A percentile compares a stretch with the other conserved stretches of the same genome.
Conservation (phyloP, 2,797 vertebrate genomes). For the Graptemys geographica region DNA sequence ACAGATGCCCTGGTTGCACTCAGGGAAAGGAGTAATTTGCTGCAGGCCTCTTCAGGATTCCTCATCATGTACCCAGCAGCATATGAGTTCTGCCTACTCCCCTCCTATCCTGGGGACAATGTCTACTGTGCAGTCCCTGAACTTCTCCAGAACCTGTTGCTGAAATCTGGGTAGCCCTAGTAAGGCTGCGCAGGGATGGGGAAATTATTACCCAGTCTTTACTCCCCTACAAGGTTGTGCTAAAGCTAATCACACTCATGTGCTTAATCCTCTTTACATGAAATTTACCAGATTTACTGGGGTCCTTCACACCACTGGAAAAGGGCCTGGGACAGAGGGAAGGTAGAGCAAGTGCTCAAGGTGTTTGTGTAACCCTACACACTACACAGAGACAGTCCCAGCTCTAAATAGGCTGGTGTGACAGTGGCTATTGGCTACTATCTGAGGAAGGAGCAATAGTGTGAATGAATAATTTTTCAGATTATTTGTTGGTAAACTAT, state of each 20-base stretch:
- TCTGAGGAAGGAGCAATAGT: background rate
- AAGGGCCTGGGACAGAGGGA: background rate
- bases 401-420: background rate
- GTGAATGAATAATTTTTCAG: constrained; percentile 2
- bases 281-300: background rate
- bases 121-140: fast-evolving
- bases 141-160: background rate
- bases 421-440: background rate
- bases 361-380: fast-evolving
- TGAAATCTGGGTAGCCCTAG: background rate
- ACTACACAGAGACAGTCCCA: background rate
- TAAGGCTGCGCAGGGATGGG: background rate
- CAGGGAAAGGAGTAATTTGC: background rate
- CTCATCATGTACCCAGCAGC: fast-evolving
- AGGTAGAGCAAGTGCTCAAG: background rate
- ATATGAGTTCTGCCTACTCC: background rate
- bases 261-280: background rate
- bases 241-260: background rate
- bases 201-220: background rate
- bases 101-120: background rate
- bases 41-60: fast-evolving
- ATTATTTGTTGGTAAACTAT: constrained; percentile 25
- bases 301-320: background rate
- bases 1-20: background rate
- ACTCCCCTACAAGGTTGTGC: background rate